Evolutionary conservation across 2,888 invertebrate species (phyloP).

Genomic region (Tenthredo distinguenda): DNA sequence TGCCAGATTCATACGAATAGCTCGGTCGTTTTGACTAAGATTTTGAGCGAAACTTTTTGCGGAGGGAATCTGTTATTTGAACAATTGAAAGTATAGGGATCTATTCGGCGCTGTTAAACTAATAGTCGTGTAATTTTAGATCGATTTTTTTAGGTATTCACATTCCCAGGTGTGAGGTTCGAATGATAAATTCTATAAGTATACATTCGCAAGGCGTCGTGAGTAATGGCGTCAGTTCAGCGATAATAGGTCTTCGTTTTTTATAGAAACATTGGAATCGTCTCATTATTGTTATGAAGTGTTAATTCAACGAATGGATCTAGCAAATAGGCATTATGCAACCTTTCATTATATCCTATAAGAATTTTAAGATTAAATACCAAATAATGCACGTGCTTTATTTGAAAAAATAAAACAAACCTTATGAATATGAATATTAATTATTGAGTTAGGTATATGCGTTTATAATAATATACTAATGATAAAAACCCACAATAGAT

Average conservation of each 20-base stretch:
- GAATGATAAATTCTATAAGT: background rate
- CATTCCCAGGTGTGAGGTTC: background rate
- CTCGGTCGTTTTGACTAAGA: background rate
- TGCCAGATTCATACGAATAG: background rate
- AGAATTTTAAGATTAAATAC: background rate
- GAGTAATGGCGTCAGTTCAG: background rate
- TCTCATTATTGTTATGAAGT: background rate
- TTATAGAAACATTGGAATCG: background rate
- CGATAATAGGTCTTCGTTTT: background rate
- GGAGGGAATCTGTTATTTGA: background rate
- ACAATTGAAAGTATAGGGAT: background rate
- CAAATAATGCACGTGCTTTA: too few relatives aligned
- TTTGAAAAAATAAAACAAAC: background rate
- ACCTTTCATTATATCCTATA: background rate
- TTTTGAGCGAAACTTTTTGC: background rate
- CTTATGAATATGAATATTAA: background rate
- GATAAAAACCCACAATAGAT: background rate
- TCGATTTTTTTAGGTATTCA: background rate
- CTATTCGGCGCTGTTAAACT: background rate
- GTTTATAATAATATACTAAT: slow-evolving; percentile 3
- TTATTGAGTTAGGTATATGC: background rate
- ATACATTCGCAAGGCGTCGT: background rate
- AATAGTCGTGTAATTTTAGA: background rate
- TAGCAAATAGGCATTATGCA: background rate
- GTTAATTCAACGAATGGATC: too few relatives aligned